These are phyloP conservation scores for Neomorphus geoffroyi DNA, from an alignment of 2,797 vertebrate genomes.

Conservation along the genomic window DNA sequence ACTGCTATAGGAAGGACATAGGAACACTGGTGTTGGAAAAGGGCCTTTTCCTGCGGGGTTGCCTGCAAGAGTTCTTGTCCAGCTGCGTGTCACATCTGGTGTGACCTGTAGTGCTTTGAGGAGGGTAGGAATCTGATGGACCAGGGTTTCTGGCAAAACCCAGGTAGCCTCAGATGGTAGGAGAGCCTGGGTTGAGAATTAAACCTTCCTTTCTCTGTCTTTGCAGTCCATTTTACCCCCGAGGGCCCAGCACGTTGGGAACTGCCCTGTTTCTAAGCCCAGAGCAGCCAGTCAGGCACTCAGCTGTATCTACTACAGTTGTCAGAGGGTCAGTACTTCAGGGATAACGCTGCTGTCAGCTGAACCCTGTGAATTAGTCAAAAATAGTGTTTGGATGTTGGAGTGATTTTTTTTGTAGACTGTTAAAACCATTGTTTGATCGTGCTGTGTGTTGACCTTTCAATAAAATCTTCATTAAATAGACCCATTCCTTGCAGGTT, in stretches of 20 bases:
- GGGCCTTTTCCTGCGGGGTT: not conserved
- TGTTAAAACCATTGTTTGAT: not conserved
- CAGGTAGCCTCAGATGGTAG: not conserved
- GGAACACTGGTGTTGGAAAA: not conserved
- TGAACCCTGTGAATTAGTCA: not conserved
- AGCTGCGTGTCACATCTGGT: not conserved
- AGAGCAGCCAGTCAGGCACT: not conserved
- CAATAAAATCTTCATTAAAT: slow-evolving; percentile 19
- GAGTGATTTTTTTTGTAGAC: not conserved
- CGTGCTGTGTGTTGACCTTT: not conserved
- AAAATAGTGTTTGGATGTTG: not conserved
- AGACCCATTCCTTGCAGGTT: not conserved
- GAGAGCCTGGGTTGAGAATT: not conserved
- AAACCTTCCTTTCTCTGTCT: fast-evolving
- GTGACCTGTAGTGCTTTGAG: fast-evolving
- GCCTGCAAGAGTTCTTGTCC: not conserved
- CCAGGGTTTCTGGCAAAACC: not conserved
- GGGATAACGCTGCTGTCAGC: not conserved
- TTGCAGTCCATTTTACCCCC: not conserved
- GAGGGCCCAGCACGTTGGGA: fast-evolving
- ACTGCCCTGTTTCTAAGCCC: not conserved
- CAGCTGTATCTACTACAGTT: not conserved
- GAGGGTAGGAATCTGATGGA: not conserved
- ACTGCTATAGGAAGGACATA: not conserved
- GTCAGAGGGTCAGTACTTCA: not conserved